Conservation (phyloP, 2,888 invertebrate species). For the Epinotia ramella region DNA sequence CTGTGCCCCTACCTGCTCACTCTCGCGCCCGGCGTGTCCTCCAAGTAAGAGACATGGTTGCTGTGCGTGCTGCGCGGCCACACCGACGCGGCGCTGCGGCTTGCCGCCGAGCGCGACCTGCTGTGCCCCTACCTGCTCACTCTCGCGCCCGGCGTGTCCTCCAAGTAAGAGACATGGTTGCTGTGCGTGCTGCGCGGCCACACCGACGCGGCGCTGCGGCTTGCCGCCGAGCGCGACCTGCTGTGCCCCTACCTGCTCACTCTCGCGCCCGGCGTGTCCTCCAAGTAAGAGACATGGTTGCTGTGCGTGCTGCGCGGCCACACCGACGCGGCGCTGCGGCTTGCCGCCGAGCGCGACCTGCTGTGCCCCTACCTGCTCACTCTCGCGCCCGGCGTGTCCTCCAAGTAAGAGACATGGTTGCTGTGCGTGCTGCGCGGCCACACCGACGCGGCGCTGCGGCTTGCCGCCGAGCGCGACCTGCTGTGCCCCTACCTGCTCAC, state of each 20-base stretch:
- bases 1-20: constrained; percentile 87
- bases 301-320: constrained; percentile 86
- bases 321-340: constrained; percentile 84
- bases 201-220: constrained; percentile 84
- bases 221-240: constrained; percentile 83
- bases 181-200: constrained; percentile 86
- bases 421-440: constrained; percentile 86
- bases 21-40: constrained; percentile 87
- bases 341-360: constrained; percentile 83
- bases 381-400: constrained; percentile 87
- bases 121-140: constrained; percentile 87
- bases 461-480: constrained; percentile 83
- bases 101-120: constrained; percentile 83
- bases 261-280: constrained; percentile 87
- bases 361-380: constrained; percentile 87
- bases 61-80: constrained; percentile 86
- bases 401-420: constrained; percentile 78
- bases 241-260: constrained; percentile 87
- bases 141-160: constrained; percentile 87
- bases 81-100: constrained; percentile 84
- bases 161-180: constrained; percentile 78
- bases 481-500: constrained; percentile 87
- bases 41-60: constrained; percentile 81
- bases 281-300: constrained; percentile 78
- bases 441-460: constrained; percentile 84